Conservation (phyloP, 2,797 vertebrate species). For the Sardinella longiceps region DNA sequence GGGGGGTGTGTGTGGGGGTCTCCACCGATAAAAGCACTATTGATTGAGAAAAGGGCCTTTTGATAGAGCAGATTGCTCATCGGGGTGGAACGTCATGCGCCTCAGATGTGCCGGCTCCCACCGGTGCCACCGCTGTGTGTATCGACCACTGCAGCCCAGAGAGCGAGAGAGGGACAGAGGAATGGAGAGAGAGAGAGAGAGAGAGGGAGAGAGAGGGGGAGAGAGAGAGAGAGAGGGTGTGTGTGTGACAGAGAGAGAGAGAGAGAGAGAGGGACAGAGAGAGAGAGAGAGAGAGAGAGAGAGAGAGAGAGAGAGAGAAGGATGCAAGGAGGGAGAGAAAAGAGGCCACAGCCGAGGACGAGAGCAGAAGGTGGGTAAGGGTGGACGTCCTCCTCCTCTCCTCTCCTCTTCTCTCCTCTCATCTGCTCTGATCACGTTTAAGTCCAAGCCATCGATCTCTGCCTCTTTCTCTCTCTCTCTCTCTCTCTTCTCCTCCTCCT, state of each 20-base stretch:
- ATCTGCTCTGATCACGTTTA: constrained; percentile 68
- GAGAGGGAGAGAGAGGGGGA: background rate
- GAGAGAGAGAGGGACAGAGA: background rate
- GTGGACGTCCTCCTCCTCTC: constrained; percentile 2
- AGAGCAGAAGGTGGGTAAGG: background rate
- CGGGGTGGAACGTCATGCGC: constrained; percentile 76
- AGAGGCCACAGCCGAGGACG: background rate
- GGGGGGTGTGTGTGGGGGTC: background rate
- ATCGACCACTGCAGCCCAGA: constrained; percentile 63
- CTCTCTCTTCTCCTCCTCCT: constrained; percentile 46
- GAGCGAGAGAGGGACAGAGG: background rate
- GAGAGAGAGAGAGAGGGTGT: background rate
- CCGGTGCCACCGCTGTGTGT: constrained; percentile 66
- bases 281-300: background rate
- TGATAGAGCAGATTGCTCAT: constrained; percentile 80
- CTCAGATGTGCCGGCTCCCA: constrained; percentile 72
- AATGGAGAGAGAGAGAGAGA: background rate
- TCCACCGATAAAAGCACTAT: constrained; percentile 71
- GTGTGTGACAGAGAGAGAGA: background rate
- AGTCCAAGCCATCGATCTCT: constrained; percentile 69
- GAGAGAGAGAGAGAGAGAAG: background rate
- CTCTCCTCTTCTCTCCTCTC: constrained; percentile 39
- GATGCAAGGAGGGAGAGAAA: background rate
- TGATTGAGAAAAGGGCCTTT: constrained; percentile 78
- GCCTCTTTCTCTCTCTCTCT: constrained; percentile 58